Conservation (phyloP, 2,113 vertebrate genomes). For the Mormoops blainvillei region DNA sequence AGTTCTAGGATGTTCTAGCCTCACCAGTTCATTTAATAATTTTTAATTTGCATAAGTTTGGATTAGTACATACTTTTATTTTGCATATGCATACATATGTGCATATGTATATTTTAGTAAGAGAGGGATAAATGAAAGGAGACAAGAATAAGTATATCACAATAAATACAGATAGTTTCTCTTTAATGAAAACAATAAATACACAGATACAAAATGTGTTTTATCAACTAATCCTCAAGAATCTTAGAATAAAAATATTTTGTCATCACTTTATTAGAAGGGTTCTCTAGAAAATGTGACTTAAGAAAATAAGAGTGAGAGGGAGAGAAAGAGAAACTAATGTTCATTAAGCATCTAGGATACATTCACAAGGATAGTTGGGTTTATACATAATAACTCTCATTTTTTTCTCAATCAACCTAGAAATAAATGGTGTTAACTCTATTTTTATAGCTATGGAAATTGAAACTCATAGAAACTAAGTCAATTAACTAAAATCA, state of each 20-base stretch:
- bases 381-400: background rate
- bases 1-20: background rate
- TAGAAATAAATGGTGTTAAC: background rate
- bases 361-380: background rate
- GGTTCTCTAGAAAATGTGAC: background rate
- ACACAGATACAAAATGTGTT: background rate
- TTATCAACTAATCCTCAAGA: background rate
- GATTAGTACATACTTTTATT: background rate
- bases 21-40: background rate
- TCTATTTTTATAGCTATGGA: background rate
- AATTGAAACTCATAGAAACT: background rate
- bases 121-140: background rate
- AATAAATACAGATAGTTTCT: background rate
- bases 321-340: background rate
- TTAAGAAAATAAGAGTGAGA: background rate
- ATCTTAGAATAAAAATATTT: background rate
- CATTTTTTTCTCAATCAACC: background rate
- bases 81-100: background rate
- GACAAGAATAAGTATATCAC: background rate
- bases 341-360: background rate
- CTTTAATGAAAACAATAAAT: background rate
- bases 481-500: background rate
- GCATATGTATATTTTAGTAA: background rate
- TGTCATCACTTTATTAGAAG: background rate
- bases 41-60: background rate